Evolutionary conservation across 64 coral and sea anemone genomes (phyloP), one percentile per base, ranked within the genome.

Genomic region (Montipora sp.): DNA sequence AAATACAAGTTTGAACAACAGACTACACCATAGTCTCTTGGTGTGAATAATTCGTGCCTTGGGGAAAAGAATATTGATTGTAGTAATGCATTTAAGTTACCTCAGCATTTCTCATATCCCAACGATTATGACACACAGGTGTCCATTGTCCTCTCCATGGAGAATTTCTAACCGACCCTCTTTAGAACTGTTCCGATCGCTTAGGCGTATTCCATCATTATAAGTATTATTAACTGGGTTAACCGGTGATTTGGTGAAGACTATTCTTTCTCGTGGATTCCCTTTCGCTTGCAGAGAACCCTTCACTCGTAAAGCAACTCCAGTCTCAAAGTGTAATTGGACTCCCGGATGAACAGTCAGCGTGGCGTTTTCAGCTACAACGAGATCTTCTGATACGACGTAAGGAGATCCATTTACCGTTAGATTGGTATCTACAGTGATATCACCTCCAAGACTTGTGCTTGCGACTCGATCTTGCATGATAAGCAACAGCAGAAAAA

Each of bases 211-310:
- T 3, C 91, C 91, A 13, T 92, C 65, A 47, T 90, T 93, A 20
- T 90, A 90, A 55, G 65, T 22, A 1, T 77, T 51, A 2, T 44
- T 93, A 3, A 47, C 53, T 19, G 92, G 80, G 1, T 44, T 93
- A 3, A 47, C 53, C 12, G 92, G 87, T 19, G 90, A 78, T 51
- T 87, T 84, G 43, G 60, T 85, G 5, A 96, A 93, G 36, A 87
- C 74, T 2, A 96, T 90, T 57, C 63, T 89, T 10, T 78, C 48
- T 11, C 36, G 55, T 12, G 66, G 27, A 1, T 60, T 87, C 22
- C 91, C 95, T 93, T 92, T 70, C 2, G 90, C 94, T 20, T 88
- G 51, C 4, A 96, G 85, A 15, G 60, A 57, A 45, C 94, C 94
- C 3, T 92, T 63, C 1, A 96, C 85, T 27, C 58, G 86, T 5